Evolutionary conservation across 2,888 invertebrate species (phyloP), one percentile per base, ranked within the genome.

Genomic region (Sinhomidia bicolor): DNA sequence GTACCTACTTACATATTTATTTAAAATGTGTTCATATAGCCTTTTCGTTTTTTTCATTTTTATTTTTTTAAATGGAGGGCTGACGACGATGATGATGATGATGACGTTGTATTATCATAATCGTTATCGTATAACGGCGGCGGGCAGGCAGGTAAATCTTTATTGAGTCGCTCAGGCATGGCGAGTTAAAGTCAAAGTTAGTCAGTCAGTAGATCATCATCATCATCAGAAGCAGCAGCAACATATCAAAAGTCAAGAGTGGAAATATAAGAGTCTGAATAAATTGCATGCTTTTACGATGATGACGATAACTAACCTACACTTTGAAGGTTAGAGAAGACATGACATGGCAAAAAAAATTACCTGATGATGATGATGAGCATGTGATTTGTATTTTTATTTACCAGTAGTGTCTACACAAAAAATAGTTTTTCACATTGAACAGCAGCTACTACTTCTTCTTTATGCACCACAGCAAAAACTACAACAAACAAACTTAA

Each of bases 241-340:
- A n/a, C n/a, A n/a, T n/a, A n/a, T n/a, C n/a, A n/a, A n/a, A n/a
- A n/a, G n/a, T n/a, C n/a, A n/a, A n/a, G n/a, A n/a, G n/a, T n/a
- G 20, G 6, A 23, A 44, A 47, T 17, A 71, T 23, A 41, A 17
- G 54, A n/a, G 7, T 44, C 17, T 5, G 36, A 36, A 36, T 36
- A 23, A 76, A 47, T 47, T 76, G 76, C 23, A 12, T 17, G 23
- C 47, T 14, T n/a, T 74, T 47, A 57, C 20, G 17, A 17, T 57
- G 57, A 57, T 20, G 23, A 57, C 20, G 29, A 71, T 60, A 29
- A 76, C 84, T 84, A 84, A 84, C 84, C 84, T 84, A 76, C 65
- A 78, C 85, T 76, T 84, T 71, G 68, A 76, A 79, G 85, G 68
- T 79, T 78, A 85, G 68, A 83, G 23, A 74, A 36, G 85, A 54